These are phyloP conservation scores for Campaea margaritaria DNA, from an alignment of 2,888 invertebrate genomes.

Conservation along the genomic window DNA sequence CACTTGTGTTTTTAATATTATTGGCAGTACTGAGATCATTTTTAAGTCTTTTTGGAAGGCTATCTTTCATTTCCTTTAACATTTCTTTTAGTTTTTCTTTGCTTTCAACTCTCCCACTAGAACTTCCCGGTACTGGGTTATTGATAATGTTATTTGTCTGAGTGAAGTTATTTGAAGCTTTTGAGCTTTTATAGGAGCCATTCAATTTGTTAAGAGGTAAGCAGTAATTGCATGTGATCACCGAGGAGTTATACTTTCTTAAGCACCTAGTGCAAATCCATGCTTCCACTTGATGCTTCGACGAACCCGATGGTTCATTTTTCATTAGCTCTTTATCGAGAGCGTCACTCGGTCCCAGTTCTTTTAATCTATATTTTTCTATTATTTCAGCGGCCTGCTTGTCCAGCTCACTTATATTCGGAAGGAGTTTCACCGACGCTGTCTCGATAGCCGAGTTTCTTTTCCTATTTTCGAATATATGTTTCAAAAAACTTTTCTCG, in stretches of 20 bases:
- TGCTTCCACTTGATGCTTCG: slow-evolving; percentile 41
- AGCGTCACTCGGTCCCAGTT: slow-evolving; percentile 34
- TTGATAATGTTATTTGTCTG: slow-evolving; percentile 54
- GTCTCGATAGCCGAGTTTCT: slow-evolving; percentile 69
- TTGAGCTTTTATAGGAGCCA: slow-evolving; percentile 32
- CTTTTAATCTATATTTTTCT: slow-evolving; percentile 75
- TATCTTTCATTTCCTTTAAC: slow-evolving; percentile 91
- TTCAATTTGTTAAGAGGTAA: slow-evolving; percentile 43
- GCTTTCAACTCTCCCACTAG: slow-evolving; percentile 64
- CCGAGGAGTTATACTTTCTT: slow-evolving; percentile 67
- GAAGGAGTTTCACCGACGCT: slow-evolving; percentile 84
- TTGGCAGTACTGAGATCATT: slow-evolving; percentile 46
- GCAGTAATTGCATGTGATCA: slow-evolving; percentile 64
- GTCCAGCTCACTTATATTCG: slow-evolving; percentile 92
- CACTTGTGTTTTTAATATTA: slow-evolving; percentile 25
- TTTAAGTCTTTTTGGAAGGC: slow-evolving; percentile 87
- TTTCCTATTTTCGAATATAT: slow-evolving; percentile 77
- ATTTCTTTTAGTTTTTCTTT: slow-evolving; percentile 88
- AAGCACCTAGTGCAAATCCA: slow-evolving; percentile 75
- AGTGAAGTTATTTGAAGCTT: slow-evolving; percentile 53
- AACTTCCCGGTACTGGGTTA: slow-evolving; percentile 16
- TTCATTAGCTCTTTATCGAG: slow-evolving; percentile 24
- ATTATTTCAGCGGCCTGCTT: slow-evolving; percentile 91
- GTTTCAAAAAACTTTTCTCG: slow-evolving; percentile 84
- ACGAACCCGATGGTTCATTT: slow-evolving; percentile 40